A percentile compares a stretch with the other conserved stretches of the same genome.
These are phyloP conservation scores for Eupithecia centaureata DNA, from an alignment of 2,888 invertebrate genomes.

Conservation along the genomic window DNA sequence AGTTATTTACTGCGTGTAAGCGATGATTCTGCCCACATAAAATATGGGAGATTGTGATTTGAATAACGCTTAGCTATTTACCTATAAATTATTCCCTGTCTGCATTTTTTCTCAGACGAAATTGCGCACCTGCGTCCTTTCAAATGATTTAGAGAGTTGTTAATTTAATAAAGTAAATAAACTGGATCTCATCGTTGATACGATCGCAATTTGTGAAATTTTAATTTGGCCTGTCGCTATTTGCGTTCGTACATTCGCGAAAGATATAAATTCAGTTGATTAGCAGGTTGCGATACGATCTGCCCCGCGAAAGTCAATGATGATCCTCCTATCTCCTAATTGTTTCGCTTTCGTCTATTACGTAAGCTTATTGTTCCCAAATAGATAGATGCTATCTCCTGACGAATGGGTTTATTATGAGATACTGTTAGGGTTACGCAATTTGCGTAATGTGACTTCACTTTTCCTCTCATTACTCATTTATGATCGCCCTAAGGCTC, in stretches of 20 bases:
- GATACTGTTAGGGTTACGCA: constrained; percentile 66
- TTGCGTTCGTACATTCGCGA: constrained; percentile 41
- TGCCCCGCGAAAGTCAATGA: constrained; percentile 64
- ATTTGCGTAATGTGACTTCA: constrained; percentile 63
- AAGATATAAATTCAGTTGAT: constrained; percentile 51
- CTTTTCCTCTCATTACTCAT: constrained; percentile 50
- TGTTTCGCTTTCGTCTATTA: constrained; percentile 76
- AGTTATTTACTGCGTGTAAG: constrained; percentile 55
- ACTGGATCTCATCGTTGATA: constrained; percentile 55
- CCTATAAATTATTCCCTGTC: constrained; percentile 39
- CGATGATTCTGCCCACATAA: constrained; percentile 57
- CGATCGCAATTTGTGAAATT: constrained; percentile 54
- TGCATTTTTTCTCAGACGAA: constrained; percentile 36
- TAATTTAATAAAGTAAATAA: constrained; percentile 46
- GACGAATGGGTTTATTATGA: constrained; percentile 74
- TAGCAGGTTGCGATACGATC: constrained; percentile 52
- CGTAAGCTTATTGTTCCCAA: constrained; percentile 68
- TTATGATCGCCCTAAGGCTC: constrained; percentile 38
- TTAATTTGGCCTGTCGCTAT: constrained; percentile 58
- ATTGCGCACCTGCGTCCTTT: constrained; percentile 41
- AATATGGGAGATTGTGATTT: constrained; percentile 53
- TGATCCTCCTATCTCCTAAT: constrained; percentile 70
- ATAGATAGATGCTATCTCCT: constrained; percentile 68
- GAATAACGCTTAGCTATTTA: constrained; percentile 38
- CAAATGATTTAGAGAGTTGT: constrained; percentile 44